Evolutionary conservation across 2,888 invertebrate genomes (phyloP), one percentile per base, ranked within the genome.

Genomic region (Spialia ferax): DNA sequence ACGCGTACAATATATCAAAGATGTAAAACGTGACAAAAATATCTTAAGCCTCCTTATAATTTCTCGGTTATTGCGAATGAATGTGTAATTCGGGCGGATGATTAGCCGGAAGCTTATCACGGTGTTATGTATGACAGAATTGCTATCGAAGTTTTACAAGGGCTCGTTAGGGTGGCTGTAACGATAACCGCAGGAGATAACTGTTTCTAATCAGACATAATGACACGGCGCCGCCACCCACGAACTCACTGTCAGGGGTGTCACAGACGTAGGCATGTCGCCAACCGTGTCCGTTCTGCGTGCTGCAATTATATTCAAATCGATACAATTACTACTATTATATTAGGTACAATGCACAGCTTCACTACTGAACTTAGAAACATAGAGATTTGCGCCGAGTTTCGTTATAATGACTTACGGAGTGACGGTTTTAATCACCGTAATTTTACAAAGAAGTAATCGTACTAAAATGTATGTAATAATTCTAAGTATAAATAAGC

Each of bases 171-270:
- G 84, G 83, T 79, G 81, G 86, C 78, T 82, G 87, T 88, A 85
- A 89, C 86, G 89, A 91, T 89, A 90, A 89, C 89, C 88, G 85
- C 84, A 82, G 81, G 82, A 89, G 89, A 92, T 93, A 90, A 91
- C 91, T 86, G 89, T 87, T 91, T 88, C 89, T 89, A 91, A 89
- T 91, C 90, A 88, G 86, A 84, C 83, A 83, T 88, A 89, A 91
- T 89, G 87, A 86, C 83, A 81, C 80, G 79, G 77, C 80, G 76
- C 74, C 75, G 75, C 76, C 76, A 64, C 75, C 75, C 66, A 70
- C 76, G 63, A 54, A 38, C 20, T 60, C 66, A 60, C 54, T 66
- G 60, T 66, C 66, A 66, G 66, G 66, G 66, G 66, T 66, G 66
- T 66, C 60, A 54, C 22, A 38, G 59, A 64, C 38, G 38, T 26